phyloP scores from a whole-genome alignment of 2,113 vertebrate species.

The Callospermophilus lateralis region DNA sequence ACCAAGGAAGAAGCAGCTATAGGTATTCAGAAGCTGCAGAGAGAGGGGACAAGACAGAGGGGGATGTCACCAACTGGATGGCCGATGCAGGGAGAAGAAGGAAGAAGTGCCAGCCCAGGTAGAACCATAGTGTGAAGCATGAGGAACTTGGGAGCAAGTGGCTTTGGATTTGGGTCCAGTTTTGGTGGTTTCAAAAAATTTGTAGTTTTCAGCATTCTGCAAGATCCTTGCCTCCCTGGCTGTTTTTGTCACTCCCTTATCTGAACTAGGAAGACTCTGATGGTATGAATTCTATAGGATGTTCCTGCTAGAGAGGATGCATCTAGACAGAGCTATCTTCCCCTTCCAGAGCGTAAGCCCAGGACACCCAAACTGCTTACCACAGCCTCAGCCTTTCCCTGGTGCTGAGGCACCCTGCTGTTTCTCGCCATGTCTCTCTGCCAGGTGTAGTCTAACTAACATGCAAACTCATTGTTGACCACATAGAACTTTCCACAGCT shows the following conservation, averaged over 20 bases:
- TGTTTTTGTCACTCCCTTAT: background rate
- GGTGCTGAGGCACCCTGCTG: rapidly evolving
- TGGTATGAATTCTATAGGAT: background rate
- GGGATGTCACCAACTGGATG: rapidly evolving
- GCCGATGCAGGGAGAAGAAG: background rate
- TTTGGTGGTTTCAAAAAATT: background rate
- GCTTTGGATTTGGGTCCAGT: rapidly evolving
- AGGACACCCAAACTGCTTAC: rapidly evolving
- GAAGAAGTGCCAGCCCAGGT: rapidly evolving
- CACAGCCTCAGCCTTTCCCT: rapidly evolving
- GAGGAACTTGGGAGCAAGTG: rapidly evolving
- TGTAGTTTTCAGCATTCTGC: background rate
- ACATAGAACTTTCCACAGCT: background rate
- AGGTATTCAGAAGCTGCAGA: background rate
- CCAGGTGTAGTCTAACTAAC: background rate
- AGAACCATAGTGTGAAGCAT: rapidly evolving
- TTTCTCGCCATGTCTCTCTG: background rate
- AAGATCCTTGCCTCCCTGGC: background rate
- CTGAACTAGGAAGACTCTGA: background rate
- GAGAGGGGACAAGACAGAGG: background rate
- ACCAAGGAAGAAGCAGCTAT: background rate
- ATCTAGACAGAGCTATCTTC: too few relatives aligned
- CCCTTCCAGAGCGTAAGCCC: background rate
- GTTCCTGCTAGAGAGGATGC: background rate
- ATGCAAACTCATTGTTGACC: background rate